Conservation (phyloP, 2,113 vertebrate species). For the Sylvia atricapilla region DNA sequence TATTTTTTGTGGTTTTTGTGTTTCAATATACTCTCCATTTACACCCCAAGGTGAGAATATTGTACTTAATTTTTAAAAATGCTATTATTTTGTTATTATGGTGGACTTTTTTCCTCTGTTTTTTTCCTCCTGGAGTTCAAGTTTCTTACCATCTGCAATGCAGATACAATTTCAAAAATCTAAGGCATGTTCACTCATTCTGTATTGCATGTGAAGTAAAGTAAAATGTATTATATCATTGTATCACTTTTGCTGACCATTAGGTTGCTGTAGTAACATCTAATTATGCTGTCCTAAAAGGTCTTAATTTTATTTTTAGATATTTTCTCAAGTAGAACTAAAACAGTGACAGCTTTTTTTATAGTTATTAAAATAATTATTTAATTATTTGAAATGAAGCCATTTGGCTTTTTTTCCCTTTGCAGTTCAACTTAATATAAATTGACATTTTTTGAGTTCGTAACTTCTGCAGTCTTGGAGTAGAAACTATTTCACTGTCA, state of each 20-base stretch:
- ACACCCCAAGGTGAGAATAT: neutral
- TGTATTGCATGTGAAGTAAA: neutral
- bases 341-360: neutral
- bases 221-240: neutral
- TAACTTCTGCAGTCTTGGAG: neutral
- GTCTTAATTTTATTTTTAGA: neutral
- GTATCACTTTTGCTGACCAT: neutral
- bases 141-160: conserved; percentile 11
- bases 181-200: neutral
- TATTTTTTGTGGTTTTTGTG: neutral
- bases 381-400: neutral
- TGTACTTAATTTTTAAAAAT: neutral
- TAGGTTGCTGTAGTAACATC: neutral
- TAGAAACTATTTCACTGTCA: neutral
- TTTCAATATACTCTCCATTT: neutral
- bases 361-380: neutral
- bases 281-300: neutral
- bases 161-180: neutral
- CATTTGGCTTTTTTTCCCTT: neutral
- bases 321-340: neutral
- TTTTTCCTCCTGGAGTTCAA: neutral
- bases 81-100: neutral
- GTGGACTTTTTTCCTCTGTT: neutral
- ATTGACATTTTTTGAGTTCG: neutral
- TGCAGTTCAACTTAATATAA: neutral